Evolutionary conservation across 92 coral and sea anemone genomes (phyloP), one percentile per base, ranked within the genome.

Genomic region (Anthopleura xanthogrammica): DNA sequence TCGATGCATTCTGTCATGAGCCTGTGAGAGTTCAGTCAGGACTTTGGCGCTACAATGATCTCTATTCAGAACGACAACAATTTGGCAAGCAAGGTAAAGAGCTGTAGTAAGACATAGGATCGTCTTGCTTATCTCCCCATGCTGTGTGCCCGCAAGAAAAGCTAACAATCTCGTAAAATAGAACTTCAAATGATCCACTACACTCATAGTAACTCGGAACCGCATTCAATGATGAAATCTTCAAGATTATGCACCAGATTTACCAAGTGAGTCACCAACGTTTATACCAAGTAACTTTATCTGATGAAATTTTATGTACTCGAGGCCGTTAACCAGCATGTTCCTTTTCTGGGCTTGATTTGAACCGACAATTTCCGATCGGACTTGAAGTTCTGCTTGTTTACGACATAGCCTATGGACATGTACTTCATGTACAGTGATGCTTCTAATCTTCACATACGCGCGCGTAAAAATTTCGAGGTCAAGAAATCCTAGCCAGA

Each of bases 91-190:
- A 65, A 84, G 70, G 52, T 77, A 84, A 13, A 77, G 17, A 12
- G 60, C 77, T 16, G 42, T 74, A 77, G 87, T 23, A 60, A 84
- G 5, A 58, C 39, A 84, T 17, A 84, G 20, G 36, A 84, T 58
- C 7, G 77, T 84, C 41, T 52, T 60, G 41, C 87, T 77, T 5
- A 84, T 24, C 79, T 84, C 87, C 39, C 87, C 70, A 52, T 81
- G 84, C 43, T 54, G 73, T 48, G 77, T 23, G 46, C 77, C 60
- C 1, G 48, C 14, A n/a, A 81, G 17, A 4, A 42, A 77, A 70
- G 17, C 84, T 42, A 19, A 9, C 12, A 81, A 81, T 50, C 74
- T 41, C 22, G 64, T 81, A 39, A 62, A 48, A 75, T 71, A 71
- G 56, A n/a, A 40, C 58, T 70, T 68, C 43, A 70, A 62, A 9